A percentile compares a stretch with the other conserved stretches of the same genome.
Conservation (phyloP, 2,113 vertebrate species). For the Chrysemys picta region DNA sequence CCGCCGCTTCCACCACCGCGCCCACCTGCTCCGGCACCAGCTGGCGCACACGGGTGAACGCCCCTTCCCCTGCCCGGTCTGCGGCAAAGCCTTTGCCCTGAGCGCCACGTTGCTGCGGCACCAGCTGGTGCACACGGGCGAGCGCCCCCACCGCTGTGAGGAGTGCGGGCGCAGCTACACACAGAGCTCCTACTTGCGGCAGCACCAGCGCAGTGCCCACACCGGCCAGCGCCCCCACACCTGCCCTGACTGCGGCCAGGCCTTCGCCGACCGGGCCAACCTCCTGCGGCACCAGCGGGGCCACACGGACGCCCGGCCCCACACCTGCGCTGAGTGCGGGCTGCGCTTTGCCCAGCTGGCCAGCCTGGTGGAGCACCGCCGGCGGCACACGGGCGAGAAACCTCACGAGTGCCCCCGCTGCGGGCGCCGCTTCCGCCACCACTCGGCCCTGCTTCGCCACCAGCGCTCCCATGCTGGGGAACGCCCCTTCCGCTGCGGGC, state of each 20-base stretch:
- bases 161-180: too few relatives aligned
- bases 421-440: slow-evolving; percentile 82
- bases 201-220: slow-evolving; percentile 54
- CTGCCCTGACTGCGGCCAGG: slow-evolving; percentile 73
- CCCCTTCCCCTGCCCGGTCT: too few relatives aligned
- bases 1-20: slow-evolving; percentile 67
- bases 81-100: too few relatives aligned
- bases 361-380: slow-evolving; percentile 78
- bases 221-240: slow-evolving; percentile 77
- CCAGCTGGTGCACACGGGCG: too few relatives aligned
- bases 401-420: slow-evolving; percentile 80
- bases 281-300: slow-evolving; percentile 28
- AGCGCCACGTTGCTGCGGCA: too few relatives aligned
- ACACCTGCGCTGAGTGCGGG: slow-evolving; percentile 60
- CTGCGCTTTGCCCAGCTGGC: slow-evolving; percentile 62
- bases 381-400: slow-evolving; percentile 82
- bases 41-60: too few relatives aligned
- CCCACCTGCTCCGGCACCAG: slow-evolving; percentile 37
- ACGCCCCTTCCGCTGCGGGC: neutral
- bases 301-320: slow-evolving; percentile 1
- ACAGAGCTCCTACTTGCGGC: too few relatives aligned
- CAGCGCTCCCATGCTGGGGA: slow-evolving; percentile 59
- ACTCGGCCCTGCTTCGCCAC: slow-evolving; percentile 82
- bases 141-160: too few relatives aligned
- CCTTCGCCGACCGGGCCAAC: slow-evolving; percentile 49